Evolutionary conservation across 2,888 invertebrate genomes (phyloP), one percentile per base, ranked within the genome.

Genomic region (Torymus texanus): DNA sequence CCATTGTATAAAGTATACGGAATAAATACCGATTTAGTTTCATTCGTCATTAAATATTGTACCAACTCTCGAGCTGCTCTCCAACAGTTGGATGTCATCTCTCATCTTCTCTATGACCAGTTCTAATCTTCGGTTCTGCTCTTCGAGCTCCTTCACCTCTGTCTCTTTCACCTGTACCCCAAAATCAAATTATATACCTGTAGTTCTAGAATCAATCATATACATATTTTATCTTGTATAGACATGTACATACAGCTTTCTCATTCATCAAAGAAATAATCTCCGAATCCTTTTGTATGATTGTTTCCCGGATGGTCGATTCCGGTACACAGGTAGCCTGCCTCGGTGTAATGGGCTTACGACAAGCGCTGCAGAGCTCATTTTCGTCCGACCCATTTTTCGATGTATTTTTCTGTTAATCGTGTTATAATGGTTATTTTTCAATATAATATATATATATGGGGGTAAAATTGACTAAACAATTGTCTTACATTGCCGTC

Each of bases 211-310:
- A 29, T 29, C 5, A 3, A 29, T 29, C 29, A 29, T 29, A 29
- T 5, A 29, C 3, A 29, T 5, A 29, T 29, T 29, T 29, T 1
- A 29, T 29, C 29, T 2, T 29, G 1, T 2, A 29, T 29, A 29
- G 24, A 24, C 3, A 24, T 24, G 5, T 29, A 29, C 29, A 5
- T 4, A 81, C 81, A 2, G 73, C 81, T 12, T 73, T 79, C 2
- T 73, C 85, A 70, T 86, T 85, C 63, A 86, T 85, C 56, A 89
- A 75, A 5, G 84, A 83, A 18, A 88, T 86, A 18, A 88, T 88
- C 75, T 87, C 86, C 24, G 88, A 86, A 70, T 89, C 89, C 78
- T 88, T 89, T 62, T 87, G 82, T 18, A 86, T 86, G 51, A 89
- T 86, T 2, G 84, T 83, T 8, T 80, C 75, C 58, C 85, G 84